These are phyloP conservation scores for Syngnathus floridae DNA, from an alignment of 2,113 vertebrate species.

Conservation along the genomic window DNA sequence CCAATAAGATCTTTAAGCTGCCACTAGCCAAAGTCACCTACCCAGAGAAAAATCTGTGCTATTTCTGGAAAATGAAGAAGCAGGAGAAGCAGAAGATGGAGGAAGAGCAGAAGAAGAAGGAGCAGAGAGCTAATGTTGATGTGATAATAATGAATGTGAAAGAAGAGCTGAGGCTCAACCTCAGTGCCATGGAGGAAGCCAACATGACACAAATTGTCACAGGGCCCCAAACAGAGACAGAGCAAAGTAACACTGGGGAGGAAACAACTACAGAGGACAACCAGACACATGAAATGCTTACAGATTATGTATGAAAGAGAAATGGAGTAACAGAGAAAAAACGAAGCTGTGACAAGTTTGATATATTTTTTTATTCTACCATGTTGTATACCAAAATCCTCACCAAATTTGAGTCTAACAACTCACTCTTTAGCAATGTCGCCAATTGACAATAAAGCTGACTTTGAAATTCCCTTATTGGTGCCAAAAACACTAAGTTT, in stretches of 20 bases:
- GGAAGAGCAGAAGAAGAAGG: constrained; percentile 29
- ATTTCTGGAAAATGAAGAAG: constrained; percentile 73
- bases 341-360: background rate
- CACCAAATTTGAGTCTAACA: background rate
- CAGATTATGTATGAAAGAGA: constrained; percentile 14
- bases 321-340: background rate
- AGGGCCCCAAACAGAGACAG: background rate
- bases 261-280: background rate
- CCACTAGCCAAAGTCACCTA: constrained; percentile 85
- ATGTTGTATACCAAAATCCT: background rate
- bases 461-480: no score
- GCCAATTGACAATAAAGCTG: no score
- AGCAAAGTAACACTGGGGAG: background rate
- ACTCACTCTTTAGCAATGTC: background rate
- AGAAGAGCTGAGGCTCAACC: constrained; percentile 33
- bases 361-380: background rate
- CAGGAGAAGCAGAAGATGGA: constrained; percentile 47
- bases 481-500: no score
- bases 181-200: constrained; percentile 28
- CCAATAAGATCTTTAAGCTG: constrained; percentile 77
- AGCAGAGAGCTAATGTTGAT: constrained; percentile 16
- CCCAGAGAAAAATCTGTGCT: constrained; percentile 85
- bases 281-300: background rate
- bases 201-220: background rate
- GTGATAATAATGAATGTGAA: constrained; percentile 30